These are phyloP conservation scores for Amblyraja radiata DNA, from an alignment of 2,797 vertebrate species.

Conservation along the genomic window DNA sequence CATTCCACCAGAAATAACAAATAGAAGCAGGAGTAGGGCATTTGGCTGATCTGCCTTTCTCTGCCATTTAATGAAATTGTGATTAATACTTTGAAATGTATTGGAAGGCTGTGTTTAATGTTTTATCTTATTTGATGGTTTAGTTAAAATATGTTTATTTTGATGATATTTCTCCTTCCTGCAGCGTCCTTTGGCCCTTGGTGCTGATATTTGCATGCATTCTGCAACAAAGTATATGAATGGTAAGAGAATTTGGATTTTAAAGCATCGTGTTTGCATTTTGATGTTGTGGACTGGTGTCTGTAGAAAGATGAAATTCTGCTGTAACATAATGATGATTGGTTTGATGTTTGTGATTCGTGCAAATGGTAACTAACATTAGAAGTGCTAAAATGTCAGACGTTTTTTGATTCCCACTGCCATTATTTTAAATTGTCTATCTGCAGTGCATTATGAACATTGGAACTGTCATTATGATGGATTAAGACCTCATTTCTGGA, in stretches of 20 bases:
- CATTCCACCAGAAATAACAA: too few species aligned
- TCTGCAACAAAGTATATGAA: slow-evolving; percentile 97
- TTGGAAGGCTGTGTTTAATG: background rate
- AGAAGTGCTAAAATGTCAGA: background rate
- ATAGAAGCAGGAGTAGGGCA: too few species aligned
- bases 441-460: background rate
- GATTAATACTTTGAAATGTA: background rate
- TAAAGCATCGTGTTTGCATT: background rate
- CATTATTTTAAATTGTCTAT: background rate
- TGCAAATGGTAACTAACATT: background rate
- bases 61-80: too few species aligned
- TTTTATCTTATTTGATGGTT: background rate
- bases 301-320: background rate
- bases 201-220: slow-evolving; percentile 88
- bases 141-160: background rate
- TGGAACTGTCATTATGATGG: background rate
- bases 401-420: background rate
- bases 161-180: slow-evolving; percentile 42
- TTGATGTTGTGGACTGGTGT: background rate
- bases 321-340: background rate
- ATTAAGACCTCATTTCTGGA: background rate
- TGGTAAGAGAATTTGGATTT: slow-evolving; percentile 56
- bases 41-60: too few species aligned
- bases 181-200: slow-evolving; percentile 78
- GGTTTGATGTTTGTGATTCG: background rate